A percentile compares a stretch with the other conserved stretches of the same genome.
phyloP scores from a whole-genome alignment of 92 coral and sea anemone species.

The Scolanthus callimorphus region DNA sequence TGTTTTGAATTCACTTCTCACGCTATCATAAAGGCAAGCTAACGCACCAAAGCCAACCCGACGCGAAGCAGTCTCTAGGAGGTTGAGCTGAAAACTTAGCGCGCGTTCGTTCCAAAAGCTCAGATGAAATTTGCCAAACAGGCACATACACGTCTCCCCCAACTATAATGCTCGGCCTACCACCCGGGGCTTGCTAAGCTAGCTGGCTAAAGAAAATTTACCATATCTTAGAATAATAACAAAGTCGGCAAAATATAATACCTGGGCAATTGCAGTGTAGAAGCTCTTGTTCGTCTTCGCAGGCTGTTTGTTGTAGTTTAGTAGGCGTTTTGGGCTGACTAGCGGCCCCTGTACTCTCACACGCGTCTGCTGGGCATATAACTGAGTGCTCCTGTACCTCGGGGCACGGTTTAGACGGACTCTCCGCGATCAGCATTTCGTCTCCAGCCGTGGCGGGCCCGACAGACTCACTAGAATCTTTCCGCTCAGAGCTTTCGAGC shows the following conservation, averaged over 20 bases:
- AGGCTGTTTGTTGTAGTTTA: constrained; percentile 63
- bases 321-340: constrained; percentile 7
- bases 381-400: constrained; percentile 13
- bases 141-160: too few species aligned
- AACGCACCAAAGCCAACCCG: constrained; percentile 2
- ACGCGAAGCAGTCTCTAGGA: background rate
- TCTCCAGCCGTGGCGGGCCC: background rate
- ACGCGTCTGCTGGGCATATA: background rate
- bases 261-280: constrained; percentile 88
- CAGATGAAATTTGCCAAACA: too few species aligned
- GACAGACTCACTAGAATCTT: background rate
- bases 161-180: too few species aligned
- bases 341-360: background rate
- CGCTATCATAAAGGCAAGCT: constrained; percentile 63
- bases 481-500: constrained; percentile 3
- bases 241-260: too few species aligned
- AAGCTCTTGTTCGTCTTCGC: constrained; percentile 66
- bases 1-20: constrained; percentile 40
- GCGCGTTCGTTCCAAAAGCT: too few species aligned
- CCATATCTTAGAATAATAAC: too few species aligned
- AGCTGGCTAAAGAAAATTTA: too few species aligned
- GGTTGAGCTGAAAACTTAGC: too few species aligned
- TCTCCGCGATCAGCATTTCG: background rate
- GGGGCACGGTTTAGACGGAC: constrained; percentile 12
- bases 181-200: too few species aligned